These are phyloP conservation scores for Campopleginae sp. DNA, from an alignment of 2,888 invertebrate species.

Conservation along the genomic window DNA sequence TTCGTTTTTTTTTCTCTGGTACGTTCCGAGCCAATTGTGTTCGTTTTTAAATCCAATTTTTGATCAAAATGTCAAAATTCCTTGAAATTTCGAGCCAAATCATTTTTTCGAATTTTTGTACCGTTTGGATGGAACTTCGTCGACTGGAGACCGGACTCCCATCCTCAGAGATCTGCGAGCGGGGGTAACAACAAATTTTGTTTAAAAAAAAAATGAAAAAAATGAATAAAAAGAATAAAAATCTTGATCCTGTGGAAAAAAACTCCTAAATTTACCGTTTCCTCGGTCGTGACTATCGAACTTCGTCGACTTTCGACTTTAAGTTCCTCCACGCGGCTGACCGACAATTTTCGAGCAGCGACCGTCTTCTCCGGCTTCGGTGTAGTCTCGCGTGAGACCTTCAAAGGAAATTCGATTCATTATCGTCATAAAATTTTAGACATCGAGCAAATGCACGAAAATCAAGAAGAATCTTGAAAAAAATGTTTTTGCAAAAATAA, in stretches of 20 bases:
- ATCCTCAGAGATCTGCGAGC: conserved; percentile 76
- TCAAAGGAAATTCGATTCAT: conserved; percentile 10
- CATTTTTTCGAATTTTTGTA: conserved; percentile 67
- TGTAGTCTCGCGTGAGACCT: conserved; percentile 74
- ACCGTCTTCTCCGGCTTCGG: conserved; percentile 78
- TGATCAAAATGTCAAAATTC: conserved; percentile 4
- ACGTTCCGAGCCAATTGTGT: conserved; percentile 45
- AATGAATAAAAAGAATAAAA: conserved; percentile 20
- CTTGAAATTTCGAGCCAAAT: conserved; percentile 18
- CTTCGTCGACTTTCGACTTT: conserved; percentile 81
- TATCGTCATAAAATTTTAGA: background rate
- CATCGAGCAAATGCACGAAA: background rate
- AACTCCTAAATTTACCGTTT: conserved; percentile 71
- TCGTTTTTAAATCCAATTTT: conserved; percentile 9
- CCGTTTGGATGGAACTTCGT: conserved; percentile 80
- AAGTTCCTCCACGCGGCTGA: conserved; percentile 81
- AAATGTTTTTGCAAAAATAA: background rate
- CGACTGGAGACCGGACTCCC: conserved; percentile 76
- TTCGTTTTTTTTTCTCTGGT: conserved; percentile 29
- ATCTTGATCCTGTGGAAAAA: background rate
- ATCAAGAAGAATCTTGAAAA: background rate
- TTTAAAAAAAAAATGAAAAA: conserved; percentile 44
- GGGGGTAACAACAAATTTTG: conserved; percentile 57
- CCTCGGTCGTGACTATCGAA: conserved; percentile 78
- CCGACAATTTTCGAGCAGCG: conserved; percentile 78